Base-by-base conservation (phyloP, 92 coral and sea anemone species). In the Porites divaricata region DNA sequence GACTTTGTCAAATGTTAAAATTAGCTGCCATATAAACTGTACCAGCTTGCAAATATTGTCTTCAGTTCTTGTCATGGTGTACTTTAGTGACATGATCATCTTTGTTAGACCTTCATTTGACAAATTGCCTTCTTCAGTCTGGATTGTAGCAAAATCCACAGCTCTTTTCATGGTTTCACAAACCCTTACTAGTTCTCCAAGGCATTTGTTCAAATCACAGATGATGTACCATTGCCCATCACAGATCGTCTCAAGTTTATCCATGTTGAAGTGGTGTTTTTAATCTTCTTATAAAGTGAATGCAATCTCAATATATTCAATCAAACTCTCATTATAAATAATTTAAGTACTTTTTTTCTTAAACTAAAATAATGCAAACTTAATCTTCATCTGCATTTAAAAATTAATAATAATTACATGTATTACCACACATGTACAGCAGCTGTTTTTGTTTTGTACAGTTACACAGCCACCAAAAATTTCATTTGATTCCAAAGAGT, bases 1-100 rank as follows among this genome's bases (percentile, higher is more conserved):
- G 28, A 96, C 99, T 61, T 88, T 87, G 71, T 96, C 95, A 75
- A 96, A 89, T 89, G 92, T 92, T 10, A 95, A 59, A 75, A 95
- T 90, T 84, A 95, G 86, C 78, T 96, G 97, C 48, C 84, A 85
- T 95, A 95, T 93, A 57, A 95, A 94, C 67, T 91, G 83, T 21
- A 93, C 92, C 13, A 96, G 90, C 82, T 93, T 94, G 23, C 78
- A 71, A 77, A 90, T 67, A 76, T 91, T 81, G 65, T 93, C 92
- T 57, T 93, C 93, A 1, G 95, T 87, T 86, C 99, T 75, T 0
- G 94, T 85, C 69, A 92, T 95, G n/a, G 93, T 86, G 68, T 91
- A 96, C 17, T 87, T 87, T 74, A 95, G 67, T 2, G 96, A 87
- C 10, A 78, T 61, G 25, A 96, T 65, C 82, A 91, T 76, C 81